A percentile compares a stretch with the other conserved stretches of the same genome.
These are phyloP conservation scores for Aurelia sp. DNA, from an alignment of 30 jellyfish, hydroid and myxozoan genomes.

Conservation along the genomic window DNA sequence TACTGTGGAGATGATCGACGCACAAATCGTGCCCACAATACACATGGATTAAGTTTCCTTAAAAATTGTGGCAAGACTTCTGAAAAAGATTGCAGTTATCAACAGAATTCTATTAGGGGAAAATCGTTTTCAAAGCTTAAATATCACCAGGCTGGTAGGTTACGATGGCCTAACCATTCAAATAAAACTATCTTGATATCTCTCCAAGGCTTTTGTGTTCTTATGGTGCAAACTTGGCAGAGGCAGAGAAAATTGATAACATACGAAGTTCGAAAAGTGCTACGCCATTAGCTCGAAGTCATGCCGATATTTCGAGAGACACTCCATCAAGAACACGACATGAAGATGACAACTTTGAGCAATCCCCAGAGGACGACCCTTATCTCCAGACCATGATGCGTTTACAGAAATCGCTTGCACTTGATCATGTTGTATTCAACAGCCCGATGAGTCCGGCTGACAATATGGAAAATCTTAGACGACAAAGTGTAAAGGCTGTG, in stretches of 20 bases:
- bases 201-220: conserved; percentile 40
- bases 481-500: conserved; percentile 10
- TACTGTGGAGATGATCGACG: too few species aligned
- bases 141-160: too few species aligned
- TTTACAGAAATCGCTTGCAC: conserved; percentile 28
- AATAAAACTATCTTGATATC: too few species aligned
- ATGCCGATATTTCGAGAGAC: neutral
- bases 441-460: conserved; percentile 21
- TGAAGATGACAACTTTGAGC: conserved; percentile 1
- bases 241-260: conserved; percentile 26
- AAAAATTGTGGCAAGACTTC: too few species aligned
- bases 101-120: too few species aligned
- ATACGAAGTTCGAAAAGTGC: conserved; percentile 26
- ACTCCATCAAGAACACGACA: neutral
- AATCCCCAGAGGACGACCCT: conserved; percentile 33
- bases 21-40: too few species aligned
- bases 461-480: conserved; percentile 12
- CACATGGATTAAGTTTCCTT: too few species aligned
- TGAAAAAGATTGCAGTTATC: too few species aligned
- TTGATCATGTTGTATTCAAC: conserved; percentile 19
- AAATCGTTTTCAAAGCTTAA: too few species aligned
- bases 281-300: neutral
- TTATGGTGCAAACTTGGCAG: conserved; percentile 54
- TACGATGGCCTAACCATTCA: neutral
- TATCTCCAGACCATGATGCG: conserved; percentile 30